Percentiles rank a stretch among this genome's conserved stretches.
Conservation (phyloP, 2,113 vertebrate species). For the Rhabdomys dilectus region DNA sequence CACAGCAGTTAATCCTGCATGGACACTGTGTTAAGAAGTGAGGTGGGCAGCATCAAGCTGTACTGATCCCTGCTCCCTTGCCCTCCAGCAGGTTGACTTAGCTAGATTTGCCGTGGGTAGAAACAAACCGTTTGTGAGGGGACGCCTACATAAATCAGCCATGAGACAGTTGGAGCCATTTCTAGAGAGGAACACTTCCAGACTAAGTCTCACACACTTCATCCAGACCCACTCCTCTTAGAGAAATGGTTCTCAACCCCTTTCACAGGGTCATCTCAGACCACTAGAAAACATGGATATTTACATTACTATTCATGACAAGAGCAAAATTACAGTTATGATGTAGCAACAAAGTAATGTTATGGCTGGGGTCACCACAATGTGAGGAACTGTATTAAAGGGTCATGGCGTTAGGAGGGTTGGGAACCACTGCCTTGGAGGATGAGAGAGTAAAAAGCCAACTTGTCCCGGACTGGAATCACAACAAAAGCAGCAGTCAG, state of each 20-base stretch:
- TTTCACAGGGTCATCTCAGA: not conserved
- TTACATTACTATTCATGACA: not conserved
- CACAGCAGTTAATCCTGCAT: not conserved
- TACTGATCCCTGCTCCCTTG: not conserved
- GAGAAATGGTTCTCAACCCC: not conserved
- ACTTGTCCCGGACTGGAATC: not conserved
- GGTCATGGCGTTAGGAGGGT: not conserved
- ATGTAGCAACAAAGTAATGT: not conserved
- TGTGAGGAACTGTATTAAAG: not conserved
- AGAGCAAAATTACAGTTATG: not conserved
- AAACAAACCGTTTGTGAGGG: not conserved
- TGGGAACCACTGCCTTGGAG: not conserved
- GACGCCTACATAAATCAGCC: not conserved
- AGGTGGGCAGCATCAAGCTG: not conserved
- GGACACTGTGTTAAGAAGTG: not conserved
- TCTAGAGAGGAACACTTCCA: not conserved
- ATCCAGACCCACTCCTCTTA: not conserved
- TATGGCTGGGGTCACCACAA: not conserved
- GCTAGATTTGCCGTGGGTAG: not conserved
- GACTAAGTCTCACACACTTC: not conserved
- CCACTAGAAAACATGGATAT: not conserved
- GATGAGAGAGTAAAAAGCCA: not conserved
- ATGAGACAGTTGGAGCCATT: not conserved
- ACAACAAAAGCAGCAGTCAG: not conserved
- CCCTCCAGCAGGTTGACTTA: not conserved